Conservation (phyloP, 1,140 invertebrate species). For the Drosophila virilis region DNA sequence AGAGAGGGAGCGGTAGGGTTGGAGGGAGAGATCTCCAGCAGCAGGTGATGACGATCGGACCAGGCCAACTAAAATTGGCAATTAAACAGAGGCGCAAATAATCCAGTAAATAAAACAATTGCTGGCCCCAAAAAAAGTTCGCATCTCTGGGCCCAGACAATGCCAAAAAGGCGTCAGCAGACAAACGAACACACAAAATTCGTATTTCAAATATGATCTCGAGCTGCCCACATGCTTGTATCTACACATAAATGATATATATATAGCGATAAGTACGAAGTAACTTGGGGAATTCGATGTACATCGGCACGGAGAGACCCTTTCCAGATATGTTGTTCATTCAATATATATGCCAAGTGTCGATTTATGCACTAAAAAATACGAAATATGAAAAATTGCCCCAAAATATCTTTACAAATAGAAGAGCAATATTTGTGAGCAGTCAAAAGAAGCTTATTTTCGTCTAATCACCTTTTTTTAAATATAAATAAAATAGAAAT, state of each 20-base stretch:
- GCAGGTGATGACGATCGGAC: conserved; percentile 62
- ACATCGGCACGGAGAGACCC: conserved; percentile 3
- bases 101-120: conserved; percentile 32
- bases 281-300: neutral
- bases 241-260: neutral
- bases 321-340: neutral
- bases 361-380: too few species aligned
- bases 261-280: conserved; percentile 10
- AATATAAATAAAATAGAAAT: too few species aligned
- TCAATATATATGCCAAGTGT: too few species aligned
- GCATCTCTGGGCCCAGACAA: conserved; percentile 31
- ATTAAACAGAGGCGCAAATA: conserved; percentile 31
- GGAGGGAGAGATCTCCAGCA: conserved; percentile 45
- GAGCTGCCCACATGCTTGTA: conserved; percentile 10
- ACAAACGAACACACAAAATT: conserved; percentile 25
- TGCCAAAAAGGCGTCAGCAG: conserved; percentile 46
- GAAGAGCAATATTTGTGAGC: too few species aligned
- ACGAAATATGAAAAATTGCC: too few species aligned
- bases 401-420: too few species aligned
- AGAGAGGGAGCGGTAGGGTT: neutral
- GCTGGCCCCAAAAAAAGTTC: conserved; percentile 27
- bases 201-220: conserved; percentile 21
- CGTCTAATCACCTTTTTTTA: too few species aligned
- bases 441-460: too few species aligned
- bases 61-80: conserved; percentile 52